phyloP scores from a whole-genome alignment of 2,888 invertebrate species.

The Trilocha varians region DNA sequence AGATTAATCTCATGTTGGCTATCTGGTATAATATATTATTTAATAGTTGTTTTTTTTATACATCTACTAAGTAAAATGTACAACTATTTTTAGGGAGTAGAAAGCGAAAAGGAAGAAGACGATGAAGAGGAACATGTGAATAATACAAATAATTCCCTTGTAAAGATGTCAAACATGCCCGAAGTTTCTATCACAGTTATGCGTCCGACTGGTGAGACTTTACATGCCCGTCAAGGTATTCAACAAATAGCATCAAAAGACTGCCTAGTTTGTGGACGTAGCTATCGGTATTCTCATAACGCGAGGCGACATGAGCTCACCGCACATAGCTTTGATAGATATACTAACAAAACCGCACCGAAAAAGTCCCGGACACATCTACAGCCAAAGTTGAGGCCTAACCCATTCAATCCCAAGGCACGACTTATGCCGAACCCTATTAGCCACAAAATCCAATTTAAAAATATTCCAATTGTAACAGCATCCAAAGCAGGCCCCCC shows the following conservation, averaged over 20 bases:
- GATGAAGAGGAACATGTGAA: conserved; percentile 46
- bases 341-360: conserved; percentile 57
- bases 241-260: conserved; percentile 67
- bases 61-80: conserved; percentile 2
- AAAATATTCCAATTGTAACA: conserved; percentile 41
- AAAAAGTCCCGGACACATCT: conserved; percentile 42
- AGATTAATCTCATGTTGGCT: conserved; percentile 1
- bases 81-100: conserved; percentile 48
- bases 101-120: conserved; percentile 58
- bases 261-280: conserved; percentile 63
- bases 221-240: conserved; percentile 60
- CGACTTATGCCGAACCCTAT: conserved; percentile 66
- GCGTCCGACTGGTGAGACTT: conserved; percentile 58
- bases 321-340: conserved; percentile 63
- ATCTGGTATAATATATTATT: not conserved
- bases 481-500: conserved; percentile 46
- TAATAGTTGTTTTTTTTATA: conserved; percentile 4
- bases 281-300: conserved; percentile 68
- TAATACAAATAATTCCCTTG: conserved; percentile 25
- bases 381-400: conserved; percentile 61
- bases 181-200: conserved; percentile 66
- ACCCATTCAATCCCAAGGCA: conserved; percentile 66
- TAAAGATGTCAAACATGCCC: conserved; percentile 49
- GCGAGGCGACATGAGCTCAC: conserved; percentile 65
- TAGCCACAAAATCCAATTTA: conserved; percentile 59